Base-by-base conservation (phyloP, 2,797 vertebrate genomes). In the Cichlasoma orientale region DNA sequence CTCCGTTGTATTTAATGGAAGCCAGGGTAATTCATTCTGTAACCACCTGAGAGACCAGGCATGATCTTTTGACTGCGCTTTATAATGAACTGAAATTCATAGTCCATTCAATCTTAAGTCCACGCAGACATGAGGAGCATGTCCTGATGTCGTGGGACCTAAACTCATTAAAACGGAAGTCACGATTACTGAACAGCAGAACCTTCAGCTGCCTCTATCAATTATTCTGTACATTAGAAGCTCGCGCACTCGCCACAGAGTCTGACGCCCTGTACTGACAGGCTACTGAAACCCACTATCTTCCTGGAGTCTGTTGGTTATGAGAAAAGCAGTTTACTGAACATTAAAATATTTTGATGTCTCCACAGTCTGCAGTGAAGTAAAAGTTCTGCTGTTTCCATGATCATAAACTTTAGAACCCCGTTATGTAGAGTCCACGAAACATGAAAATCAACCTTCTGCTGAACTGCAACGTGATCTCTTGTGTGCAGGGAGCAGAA, bases 1-100 rank as follows among this genome's bases (percentile, higher is more conserved):
- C 86, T 86, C 70, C 54, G 25, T 55, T 70, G 81, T 87, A 86
- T 82, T 88, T 89, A 89, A 91, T 82, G 66, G 57, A 68, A 82
- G 83, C 68, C 54, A 25, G 18, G 78, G 77, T 90, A 90, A 90
- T 90, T 90, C 77, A 86, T 80, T 80, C 44, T 52, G 56, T 56
- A 86, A 81, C 83, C 88, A 89, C 88, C 73, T 74, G 90, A 89
- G 92, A 90, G 74, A 79, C 81, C 78, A 85, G 75, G 69, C 72
- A 77, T 53, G 85, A 89, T 92, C 90, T 90, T 79, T 76, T 90
- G 86, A 91, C 89, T 80, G 74, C 18, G 80, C 78, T 73, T 74
- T 82, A 84, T 87, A 83, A 90, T 83, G 79, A 87, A 87, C 74
- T 44, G 52, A 85, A 85, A 76, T 72, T 85, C 74, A 41, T 33